phyloP scores from a whole-genome alignment of 1,140 invertebrate genomes.

The Lasaia peninsularis region DNA sequence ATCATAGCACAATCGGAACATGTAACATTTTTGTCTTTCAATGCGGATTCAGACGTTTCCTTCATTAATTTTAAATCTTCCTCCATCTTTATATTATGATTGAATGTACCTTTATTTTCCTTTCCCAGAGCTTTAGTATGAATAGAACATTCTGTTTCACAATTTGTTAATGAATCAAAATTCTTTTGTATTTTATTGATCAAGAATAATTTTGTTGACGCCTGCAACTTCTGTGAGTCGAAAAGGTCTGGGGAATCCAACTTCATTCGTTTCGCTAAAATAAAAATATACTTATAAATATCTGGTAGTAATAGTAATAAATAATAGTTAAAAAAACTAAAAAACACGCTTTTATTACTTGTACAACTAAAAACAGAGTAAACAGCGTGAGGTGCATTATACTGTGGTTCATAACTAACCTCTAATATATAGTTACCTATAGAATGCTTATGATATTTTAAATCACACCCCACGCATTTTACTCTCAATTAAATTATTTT shows the following conservation, averaged over 20 bases:
- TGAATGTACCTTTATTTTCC: neutral
- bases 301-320: neutral
- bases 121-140: neutral
- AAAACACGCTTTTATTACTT: too few species aligned
- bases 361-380: too few species aligned
- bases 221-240: too few species aligned
- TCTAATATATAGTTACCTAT: too few species aligned
- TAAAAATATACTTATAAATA: neutral
- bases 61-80: neutral
- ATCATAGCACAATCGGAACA: neutral
- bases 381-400: too few species aligned
- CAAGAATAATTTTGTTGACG: too few species aligned
- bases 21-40: slow-evolving; percentile 1
- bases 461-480: too few species aligned
- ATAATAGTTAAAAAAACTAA: too few species aligned
- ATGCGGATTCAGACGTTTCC: neutral
- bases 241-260: neutral
- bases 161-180: neutral
- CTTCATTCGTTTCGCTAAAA: slow-evolving; percentile 1
- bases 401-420: too few species aligned
- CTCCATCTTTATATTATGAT: slow-evolving; percentile 4
- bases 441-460: too few species aligned
- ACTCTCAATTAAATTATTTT: too few species aligned
- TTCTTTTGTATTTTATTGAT: slow-evolving; percentile 2
- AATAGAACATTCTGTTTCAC: neutral